Evolutionary conservation across 2,113 vertebrate species (phyloP).

Genomic region (Cinclus mexicanus): DNA sequence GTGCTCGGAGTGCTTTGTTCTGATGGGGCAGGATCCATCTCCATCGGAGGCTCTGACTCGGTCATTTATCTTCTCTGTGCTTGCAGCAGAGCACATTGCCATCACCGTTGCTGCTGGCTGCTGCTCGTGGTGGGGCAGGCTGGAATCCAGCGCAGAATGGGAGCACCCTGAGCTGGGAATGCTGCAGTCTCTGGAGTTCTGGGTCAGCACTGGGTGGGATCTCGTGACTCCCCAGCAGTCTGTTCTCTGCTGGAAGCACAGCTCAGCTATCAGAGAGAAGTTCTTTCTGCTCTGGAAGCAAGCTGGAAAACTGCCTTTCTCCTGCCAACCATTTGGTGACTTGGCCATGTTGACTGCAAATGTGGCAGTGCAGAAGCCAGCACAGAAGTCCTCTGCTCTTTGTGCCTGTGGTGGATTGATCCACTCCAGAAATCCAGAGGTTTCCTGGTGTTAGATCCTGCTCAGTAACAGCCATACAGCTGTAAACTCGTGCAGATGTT

Average conservation of each 20-base stretch:
- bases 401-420: background rate
- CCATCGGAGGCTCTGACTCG: background rate
- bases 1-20: background rate
- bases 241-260: background rate
- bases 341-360: background rate
- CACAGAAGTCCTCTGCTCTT: background rate
- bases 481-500: background rate
- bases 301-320: background rate
- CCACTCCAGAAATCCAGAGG: background rate
- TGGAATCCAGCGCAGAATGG: background rate
- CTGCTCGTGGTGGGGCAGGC: background rate
- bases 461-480: background rate
- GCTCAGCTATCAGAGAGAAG: background rate
- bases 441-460: background rate
- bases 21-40: conserved; percentile 38
- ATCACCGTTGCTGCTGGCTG: background rate
- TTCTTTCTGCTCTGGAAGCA: background rate
- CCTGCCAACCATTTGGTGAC: background rate
- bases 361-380: background rate
- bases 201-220: background rate
- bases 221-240: accelerated
- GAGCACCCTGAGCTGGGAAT: background rate
- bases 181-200: background rate
- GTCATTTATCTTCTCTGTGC: background rate
- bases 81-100: background rate